A percentile compares a stretch with the other conserved stretches of the same genome.
phyloP scores from a whole-genome alignment of 2,113 vertebrate species.

The Zosterops japonicus region DNA sequence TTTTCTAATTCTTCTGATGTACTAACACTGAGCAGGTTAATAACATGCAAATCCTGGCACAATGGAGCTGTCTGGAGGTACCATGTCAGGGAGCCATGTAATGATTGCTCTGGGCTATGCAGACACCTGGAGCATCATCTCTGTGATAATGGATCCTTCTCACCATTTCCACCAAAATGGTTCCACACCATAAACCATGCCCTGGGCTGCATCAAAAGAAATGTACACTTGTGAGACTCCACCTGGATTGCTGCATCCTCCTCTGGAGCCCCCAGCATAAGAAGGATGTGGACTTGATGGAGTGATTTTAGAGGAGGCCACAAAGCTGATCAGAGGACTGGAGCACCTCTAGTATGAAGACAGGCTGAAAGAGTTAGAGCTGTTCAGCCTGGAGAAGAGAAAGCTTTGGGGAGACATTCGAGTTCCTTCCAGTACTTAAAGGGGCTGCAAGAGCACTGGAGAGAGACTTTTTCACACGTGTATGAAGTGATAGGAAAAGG shows the following conservation, averaged over 20 bases:
- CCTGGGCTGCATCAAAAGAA: neutral
- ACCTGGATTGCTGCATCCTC: neutral
- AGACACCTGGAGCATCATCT: slow-evolving; percentile 6
- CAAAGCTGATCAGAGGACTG: neutral
- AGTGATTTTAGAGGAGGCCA: neutral
- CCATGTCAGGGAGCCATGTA: neutral
- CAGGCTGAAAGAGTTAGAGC: neutral
- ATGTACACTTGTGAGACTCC: accelerated
- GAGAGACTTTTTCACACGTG: neutral
- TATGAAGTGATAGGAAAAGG: neutral
- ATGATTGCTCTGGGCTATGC: neutral
- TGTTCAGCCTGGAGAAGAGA: neutral
- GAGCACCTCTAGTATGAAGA: neutral
- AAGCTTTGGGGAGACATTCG: accelerated
- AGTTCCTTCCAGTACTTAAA: neutral
- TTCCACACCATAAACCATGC: neutral
- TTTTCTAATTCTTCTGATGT: neutral
- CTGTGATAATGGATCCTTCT: neutral
- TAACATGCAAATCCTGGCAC: slow-evolving; percentile 37
- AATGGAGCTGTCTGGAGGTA: slow-evolving; percentile 12
- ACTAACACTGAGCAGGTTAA: slow-evolving; percentile 15
- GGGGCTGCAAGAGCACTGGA: neutral
- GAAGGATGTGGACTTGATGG: neutral
- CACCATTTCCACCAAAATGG: neutral
- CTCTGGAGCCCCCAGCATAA: neutral